Percentiles rank a stretch among this genome's conserved stretches.
Conservation (phyloP, 2,797 vertebrate genomes). For the Perodicticus potto region DNA sequence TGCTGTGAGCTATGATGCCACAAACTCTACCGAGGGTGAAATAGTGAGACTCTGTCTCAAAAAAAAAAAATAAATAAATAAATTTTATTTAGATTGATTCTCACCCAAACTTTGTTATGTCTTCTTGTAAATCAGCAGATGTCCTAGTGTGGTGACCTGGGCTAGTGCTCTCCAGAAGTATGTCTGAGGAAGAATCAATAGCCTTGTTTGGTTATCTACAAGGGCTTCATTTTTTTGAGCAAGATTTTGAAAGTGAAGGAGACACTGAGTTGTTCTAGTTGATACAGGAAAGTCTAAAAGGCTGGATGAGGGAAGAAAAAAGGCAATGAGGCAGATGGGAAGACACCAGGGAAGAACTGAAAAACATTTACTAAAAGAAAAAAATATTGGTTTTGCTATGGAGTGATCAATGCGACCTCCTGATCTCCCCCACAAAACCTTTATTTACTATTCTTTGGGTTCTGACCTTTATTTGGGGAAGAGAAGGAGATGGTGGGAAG, state of each 20-base stretch:
- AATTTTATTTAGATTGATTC: background rate
- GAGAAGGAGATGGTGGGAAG: too few relatives aligned
- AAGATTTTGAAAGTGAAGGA: background rate
- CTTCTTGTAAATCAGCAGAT: background rate
- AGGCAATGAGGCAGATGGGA: background rate
- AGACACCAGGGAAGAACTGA: background rate
- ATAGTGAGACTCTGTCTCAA: too few relatives aligned
- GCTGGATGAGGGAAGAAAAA: background rate
- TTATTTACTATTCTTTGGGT: background rate
- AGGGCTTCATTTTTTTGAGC: background rate
- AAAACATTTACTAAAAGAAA: background rate
- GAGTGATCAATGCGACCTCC: background rate
- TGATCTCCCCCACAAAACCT: background rate
- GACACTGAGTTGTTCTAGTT: background rate
- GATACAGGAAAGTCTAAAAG: background rate
- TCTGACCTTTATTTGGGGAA: background rate
- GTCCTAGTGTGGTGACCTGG: background rate
- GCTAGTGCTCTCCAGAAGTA: rapidly evolving
- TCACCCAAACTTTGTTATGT: background rate
- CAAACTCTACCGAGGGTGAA: too few relatives aligned
- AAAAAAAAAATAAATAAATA: background rate
- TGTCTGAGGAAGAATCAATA: background rate
- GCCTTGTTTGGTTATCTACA: background rate
- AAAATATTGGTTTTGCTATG: background rate
- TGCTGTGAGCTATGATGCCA: too few relatives aligned